phyloP scores from a whole-genome alignment of 2,888 invertebrate genomes.

The Theodoxus fluviatilis region DNA sequence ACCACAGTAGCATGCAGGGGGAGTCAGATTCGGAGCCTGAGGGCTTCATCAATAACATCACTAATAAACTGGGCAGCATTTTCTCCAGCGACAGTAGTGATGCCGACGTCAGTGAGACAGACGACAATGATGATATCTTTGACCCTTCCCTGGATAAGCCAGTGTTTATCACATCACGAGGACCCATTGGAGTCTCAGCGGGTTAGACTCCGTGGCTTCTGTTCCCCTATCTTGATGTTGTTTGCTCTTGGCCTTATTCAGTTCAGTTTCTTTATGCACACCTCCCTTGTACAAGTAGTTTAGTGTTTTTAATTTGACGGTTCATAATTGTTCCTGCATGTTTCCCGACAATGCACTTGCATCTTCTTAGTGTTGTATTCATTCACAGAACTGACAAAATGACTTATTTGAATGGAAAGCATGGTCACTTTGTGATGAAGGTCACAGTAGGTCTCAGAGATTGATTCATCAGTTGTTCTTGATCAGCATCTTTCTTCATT shows the following conservation, averaged over 20 bases:
- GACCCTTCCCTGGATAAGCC: conserved; percentile 60
- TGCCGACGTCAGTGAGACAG: conserved; percentile 56
- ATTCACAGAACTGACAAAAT: too few relatives aligned
- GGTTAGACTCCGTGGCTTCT: conserved; percentile 41
- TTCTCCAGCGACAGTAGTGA: conserved; percentile 77
- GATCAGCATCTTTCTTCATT: too few relatives aligned
- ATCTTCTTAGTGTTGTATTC: too few relatives aligned
- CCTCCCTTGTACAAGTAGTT: too few relatives aligned
- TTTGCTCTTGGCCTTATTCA: conserved; percentile 24
- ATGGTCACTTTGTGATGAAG: too few relatives aligned
- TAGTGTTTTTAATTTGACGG: too few relatives aligned
- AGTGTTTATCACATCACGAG: conserved; percentile 59
- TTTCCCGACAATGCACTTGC: too few relatives aligned
- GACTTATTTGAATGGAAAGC: too few relatives aligned
- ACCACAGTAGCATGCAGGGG: conserved; percentile 60
- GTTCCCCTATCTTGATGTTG: neutral
- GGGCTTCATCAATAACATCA: conserved; percentile 57
- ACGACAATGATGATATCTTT: conserved; percentile 53
- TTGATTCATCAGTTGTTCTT: too few relatives aligned
- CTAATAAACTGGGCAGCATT: conserved; percentile 67
- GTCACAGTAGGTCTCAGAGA: too few relatives aligned
- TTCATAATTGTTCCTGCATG: too few relatives aligned
- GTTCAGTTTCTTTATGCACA: too few relatives aligned
- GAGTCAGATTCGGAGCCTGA: conserved; percentile 63
- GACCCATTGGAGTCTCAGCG: conserved; percentile 55